Evolutionary conservation across 2,888 invertebrate species (phyloP).

Genomic region (Eutolmus rufibarbis): DNA sequence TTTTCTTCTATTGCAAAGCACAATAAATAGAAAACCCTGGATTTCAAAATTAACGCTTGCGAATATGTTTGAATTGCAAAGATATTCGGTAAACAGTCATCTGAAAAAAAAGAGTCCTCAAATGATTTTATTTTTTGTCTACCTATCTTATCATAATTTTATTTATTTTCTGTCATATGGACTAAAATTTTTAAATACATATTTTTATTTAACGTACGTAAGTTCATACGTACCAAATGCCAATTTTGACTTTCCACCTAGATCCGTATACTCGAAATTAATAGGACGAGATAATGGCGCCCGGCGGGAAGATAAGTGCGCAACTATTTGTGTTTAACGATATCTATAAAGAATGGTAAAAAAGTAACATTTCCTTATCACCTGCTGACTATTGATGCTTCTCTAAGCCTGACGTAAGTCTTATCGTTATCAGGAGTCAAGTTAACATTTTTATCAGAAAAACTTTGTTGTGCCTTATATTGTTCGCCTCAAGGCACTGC

Average conservation of each 20-base stretch:
- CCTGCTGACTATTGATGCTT: neutral
- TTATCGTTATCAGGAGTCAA: neutral
- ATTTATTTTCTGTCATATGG: neutral
- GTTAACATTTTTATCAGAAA: neutral
- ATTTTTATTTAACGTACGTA: neutral
- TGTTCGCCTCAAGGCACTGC: neutral
- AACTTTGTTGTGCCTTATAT: neutral
- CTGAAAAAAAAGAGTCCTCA: neutral
- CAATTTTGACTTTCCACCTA: neutral
- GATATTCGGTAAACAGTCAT: neutral
- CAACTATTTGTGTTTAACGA: neutral
- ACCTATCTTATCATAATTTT: neutral
- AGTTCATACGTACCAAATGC: neutral
- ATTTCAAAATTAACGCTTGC: neutral
- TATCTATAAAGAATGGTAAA: neutral
- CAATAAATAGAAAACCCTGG: neutral
- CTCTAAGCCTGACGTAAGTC: neutral
- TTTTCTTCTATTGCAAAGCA: neutral
- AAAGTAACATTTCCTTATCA: neutral
- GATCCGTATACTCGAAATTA: neutral
- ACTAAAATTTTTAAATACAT: neutral
- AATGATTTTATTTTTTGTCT: neutral
- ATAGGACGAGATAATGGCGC: neutral
- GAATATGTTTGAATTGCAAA: neutral
- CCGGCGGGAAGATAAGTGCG: neutral